A percentile compares a stretch with the other conserved stretches of the same genome.
These are phyloP conservation scores for Equus quagga DNA, from an alignment of 2,113 vertebrate genomes.

Conservation along the genomic window DNA sequence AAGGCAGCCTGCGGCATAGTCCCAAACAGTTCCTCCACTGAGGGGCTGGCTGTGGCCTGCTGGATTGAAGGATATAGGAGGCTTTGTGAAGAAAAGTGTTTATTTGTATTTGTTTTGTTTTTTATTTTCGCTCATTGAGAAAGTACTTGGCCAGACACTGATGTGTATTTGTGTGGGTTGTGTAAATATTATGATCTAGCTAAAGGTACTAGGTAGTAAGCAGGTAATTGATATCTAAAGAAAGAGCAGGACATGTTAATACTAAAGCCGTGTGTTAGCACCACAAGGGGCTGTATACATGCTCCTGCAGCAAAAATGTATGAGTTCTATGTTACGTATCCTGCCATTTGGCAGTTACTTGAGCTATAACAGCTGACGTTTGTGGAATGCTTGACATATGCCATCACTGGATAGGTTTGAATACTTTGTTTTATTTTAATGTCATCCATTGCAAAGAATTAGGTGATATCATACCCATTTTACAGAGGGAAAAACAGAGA, in stretches of 20 bases:
- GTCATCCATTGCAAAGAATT: background rate
- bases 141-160: background rate
- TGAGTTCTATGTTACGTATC: background rate
- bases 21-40: background rate
- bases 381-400: background rate
- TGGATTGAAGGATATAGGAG: background rate
- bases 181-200: background rate
- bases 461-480: background rate
- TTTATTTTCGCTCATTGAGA: background rate
- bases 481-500: background rate
- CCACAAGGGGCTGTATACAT: background rate
- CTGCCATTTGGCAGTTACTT: background rate
- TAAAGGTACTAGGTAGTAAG: background rate
- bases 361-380: background rate
- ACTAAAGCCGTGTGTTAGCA: background rate
- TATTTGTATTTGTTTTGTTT: constrained; percentile 14
- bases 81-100: background rate
- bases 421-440: background rate
- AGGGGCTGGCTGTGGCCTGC: background rate
- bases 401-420: background rate
- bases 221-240: background rate
- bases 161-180: background rate
- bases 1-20: background rate
- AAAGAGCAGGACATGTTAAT: background rate
- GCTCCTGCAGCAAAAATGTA: background rate